Percentiles rank a stretch among this genome's conserved stretches.
Conservation (phyloP, 2,888 invertebrate genomes). For the Tachina grossa region DNA sequence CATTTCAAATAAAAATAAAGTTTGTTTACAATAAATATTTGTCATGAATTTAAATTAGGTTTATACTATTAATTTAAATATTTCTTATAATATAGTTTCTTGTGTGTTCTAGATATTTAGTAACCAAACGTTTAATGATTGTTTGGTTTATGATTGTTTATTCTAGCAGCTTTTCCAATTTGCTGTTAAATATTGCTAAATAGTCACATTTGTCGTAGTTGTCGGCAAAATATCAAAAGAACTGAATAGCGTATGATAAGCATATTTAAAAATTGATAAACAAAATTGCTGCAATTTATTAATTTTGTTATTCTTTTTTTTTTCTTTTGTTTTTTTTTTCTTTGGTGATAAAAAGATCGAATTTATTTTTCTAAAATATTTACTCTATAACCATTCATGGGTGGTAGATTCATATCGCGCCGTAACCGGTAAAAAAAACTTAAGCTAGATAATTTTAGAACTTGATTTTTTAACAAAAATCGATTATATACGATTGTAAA, state of each 20-base stretch:
- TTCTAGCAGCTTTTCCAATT: conserved; percentile 41
- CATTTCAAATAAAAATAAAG: conserved; percentile 12
- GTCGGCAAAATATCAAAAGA: conserved; percentile 53
- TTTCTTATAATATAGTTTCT: neutral
- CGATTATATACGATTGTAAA: too few species aligned
- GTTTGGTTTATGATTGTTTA: conserved; percentile 20
- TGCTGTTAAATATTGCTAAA: conserved; percentile 35
- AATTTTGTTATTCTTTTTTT: conserved; percentile 25
- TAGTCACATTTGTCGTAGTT: conserved; percentile 10
- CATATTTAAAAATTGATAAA: conserved; percentile 59
- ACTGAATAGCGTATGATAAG: conserved; percentile 52
- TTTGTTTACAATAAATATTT: conserved; percentile 21
- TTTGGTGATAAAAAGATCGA: conserved; percentile 39
- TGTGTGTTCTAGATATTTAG: neutral
- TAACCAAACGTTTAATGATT: conserved; percentile 21
- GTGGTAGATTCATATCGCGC: too few species aligned
- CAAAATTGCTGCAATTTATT: conserved; percentile 58
- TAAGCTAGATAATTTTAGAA: too few species aligned
- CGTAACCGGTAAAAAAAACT: too few species aligned
- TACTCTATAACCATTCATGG: too few species aligned
- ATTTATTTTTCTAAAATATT: conserved; percentile 17
- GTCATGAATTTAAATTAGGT: conserved; percentile 16
- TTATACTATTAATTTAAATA: neutral
- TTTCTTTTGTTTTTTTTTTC: neutral
- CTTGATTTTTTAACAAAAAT: too few species aligned